Evolutionary conservation across 1,140 invertebrate genomes (phyloP), one percentile per base, ranked within the genome.

Genomic region (Halesus radiatus): DNA sequence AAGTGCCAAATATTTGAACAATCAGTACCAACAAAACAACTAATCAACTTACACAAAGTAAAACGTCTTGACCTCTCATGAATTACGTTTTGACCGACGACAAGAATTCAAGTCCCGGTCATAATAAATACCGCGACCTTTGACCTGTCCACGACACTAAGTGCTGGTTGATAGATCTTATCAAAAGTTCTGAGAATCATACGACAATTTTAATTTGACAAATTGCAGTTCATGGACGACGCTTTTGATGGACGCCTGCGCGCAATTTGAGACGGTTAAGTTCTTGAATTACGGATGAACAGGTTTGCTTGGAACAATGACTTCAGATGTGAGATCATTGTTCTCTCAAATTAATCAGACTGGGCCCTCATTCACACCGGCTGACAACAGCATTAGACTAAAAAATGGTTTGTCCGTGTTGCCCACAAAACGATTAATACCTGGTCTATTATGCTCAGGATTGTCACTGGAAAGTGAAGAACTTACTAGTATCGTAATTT

Each of bases 261-360:
- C 58, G 60, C 60, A 64, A 64, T 64, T 64, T 26, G 23, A 29
- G 20, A 64, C 20, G 15, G 60, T 13, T 45, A 45, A 45, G 10
- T 45, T 45, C 37, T 13, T 45, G 10, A 45, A 45, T 45, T 45
- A 13, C 23, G 53, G 58, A 62, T 13, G 58, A 62, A 62, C 60
- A 64, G 60, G 60, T 64, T 29, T 64, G 10, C 7, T 45, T 5
- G 23, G 60, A 64, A 64, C 60, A 26, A 64, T 64, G 60, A 29
- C 3, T 64, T 23, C 18, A 22, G 60, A 64, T 64, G 60, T 64
- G 60, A 64, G 60, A 64, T 64, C 60, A 64, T 64, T 64, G 60
- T 64, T 64, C 60, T 64, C 60, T 64, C 1, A 23, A 23, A 26
- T n/a, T 29, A 64, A 64, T 7, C 18, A 64, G 60, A 15, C 20